Base-by-base conservation (phyloP, 2,888 invertebrate genomes). In the Oxyteleia sp. region DNA sequence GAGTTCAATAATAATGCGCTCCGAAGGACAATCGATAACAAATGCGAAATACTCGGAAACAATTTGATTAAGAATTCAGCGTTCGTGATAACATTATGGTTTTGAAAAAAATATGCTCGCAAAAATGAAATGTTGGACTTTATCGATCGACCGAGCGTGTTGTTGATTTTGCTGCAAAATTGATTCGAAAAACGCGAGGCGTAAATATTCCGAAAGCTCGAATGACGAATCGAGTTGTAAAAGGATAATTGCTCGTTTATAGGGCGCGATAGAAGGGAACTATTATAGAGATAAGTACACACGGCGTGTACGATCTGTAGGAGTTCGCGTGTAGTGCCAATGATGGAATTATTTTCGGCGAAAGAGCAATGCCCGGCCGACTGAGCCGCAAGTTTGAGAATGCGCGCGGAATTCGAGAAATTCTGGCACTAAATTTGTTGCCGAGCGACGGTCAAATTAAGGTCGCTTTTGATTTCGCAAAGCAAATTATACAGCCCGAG, bases 291-390 rank as follows among this genome's bases (percentile, higher is more conserved):
- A 16, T 45, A 45, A 18, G 45, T 18, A 15, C 18, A 45, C 16
- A 45, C n/a, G n/a, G 41, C 7, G 13, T 23, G 55, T 18, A 47
- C n/a, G 11, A 38, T 49, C 51, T 13, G 63, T 47, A 64, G 63
- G 41, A 63, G 64, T 69, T 63, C 20, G 82, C 38, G 69, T 61
- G 61, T 43, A 57, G 69, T 79, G 79, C 79, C 79, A 71, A 79
- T 84, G 79, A 84, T 71, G 84, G 75, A 80, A 79, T 79, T 84
- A 84, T 79, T 84, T 84, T 84, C 59, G 84, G 75, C 84, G 64
- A 80, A 75, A 68, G 84, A 84, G 84, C 84, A 84, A 84, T 66
- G 84, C 71, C 84, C 84, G 80, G 53, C 75, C 68, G 78, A 79
- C 69, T 75, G 64, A 64, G 68, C 71, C 74, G n/a, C 61, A 63